Conservation (phyloP, 2,888 invertebrate species). For the Micoletzkya japonica region DNA sequence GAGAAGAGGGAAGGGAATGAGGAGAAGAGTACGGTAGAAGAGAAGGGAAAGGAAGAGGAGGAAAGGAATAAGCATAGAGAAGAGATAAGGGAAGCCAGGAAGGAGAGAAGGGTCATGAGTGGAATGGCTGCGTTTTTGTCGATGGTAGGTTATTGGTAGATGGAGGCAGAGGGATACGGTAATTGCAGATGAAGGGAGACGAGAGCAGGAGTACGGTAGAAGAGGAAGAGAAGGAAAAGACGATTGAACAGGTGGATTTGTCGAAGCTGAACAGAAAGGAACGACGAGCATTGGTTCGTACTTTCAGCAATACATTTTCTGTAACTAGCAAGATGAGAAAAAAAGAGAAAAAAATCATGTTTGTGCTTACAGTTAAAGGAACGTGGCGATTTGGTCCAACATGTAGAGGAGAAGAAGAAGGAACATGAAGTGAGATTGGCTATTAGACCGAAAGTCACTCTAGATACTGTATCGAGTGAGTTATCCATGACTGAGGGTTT, state of each 20-base stretch:
- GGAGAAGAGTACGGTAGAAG: too few relatives aligned
- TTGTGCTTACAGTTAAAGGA: conserved; percentile 2
- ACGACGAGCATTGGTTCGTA: conserved; percentile 23
- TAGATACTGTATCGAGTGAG: too few relatives aligned
- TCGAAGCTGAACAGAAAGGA: conserved; percentile 26
- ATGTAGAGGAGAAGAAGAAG: too few relatives aligned
- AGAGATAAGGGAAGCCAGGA: conserved; percentile 1
- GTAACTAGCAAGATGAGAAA: neutral
- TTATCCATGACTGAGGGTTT: neutral
- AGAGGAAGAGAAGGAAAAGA: neutral
- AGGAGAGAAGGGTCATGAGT: conserved; percentile 6
- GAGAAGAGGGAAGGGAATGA: neutral
- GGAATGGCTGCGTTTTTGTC: conserved; percentile 28
- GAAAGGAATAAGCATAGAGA: neutral
- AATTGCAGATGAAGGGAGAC: neutral
- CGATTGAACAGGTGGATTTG: neutral
- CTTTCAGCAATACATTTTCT: neutral
- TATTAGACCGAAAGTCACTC: neutral
- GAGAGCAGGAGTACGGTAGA: neutral
- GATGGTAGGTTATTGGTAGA: too few relatives aligned
- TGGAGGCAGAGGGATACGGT: too few relatives aligned
- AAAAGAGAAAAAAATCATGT: neutral
- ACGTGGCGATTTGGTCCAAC: too few relatives aligned
- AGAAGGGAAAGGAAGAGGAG: too few relatives aligned
- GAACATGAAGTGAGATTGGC: neutral